These are phyloP conservation scores for Onthophagus taurus DNA, from an alignment of 1,140 invertebrate species.

Conservation along the genomic window DNA sequence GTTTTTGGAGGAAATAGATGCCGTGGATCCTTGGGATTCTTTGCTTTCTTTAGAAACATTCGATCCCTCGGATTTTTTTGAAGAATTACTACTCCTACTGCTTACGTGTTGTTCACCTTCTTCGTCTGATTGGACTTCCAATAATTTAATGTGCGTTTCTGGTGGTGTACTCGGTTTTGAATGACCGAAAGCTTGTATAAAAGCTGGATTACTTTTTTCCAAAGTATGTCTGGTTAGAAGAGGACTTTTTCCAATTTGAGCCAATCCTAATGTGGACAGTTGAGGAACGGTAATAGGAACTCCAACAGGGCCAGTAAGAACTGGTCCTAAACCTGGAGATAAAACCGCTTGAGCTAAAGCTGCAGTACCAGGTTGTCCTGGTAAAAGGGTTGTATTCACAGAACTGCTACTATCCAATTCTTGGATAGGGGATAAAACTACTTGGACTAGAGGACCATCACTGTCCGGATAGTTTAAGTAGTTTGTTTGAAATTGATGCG, in stretches of 20 bases:
- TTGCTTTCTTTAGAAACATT: slow-evolving; percentile 22
- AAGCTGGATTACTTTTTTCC: slow-evolving; percentile 25
- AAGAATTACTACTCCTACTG: slow-evolving; percentile 18
- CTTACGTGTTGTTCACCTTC: slow-evolving; percentile 14
- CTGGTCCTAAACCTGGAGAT: slow-evolving; percentile 51
- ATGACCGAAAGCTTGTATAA: slow-evolving; percentile 26
- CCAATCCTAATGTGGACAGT: slow-evolving; percentile 33
- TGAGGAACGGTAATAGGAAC: slow-evolving; percentile 37
- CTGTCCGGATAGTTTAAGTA: slow-evolving; percentile 41
- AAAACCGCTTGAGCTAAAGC: slow-evolving; percentile 62
- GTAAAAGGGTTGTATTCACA: slow-evolving; percentile 57
- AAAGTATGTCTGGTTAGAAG: slow-evolving; percentile 36
- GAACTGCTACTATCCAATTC: slow-evolving; percentile 57
- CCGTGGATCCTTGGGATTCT: slow-evolving; percentile 23
- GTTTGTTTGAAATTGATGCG: slow-evolving; percentile 43
- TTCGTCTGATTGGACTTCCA: slow-evolving; percentile 23
- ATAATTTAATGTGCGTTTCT: slow-evolving; percentile 17
- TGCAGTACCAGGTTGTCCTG: slow-evolving; percentile 55
- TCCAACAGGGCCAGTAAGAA: slow-evolving; percentile 47
- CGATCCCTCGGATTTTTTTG: slow-evolving; percentile 21
- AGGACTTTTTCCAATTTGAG: slow-evolving; percentile 36
- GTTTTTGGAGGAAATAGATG: slow-evolving; percentile 22
- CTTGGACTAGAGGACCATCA: slow-evolving; percentile 62
- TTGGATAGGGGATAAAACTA: slow-evolving; percentile 68
- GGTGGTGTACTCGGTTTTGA: slow-evolving; percentile 29